These are phyloP conservation scores for Agrochola circellaris DNA, from an alignment of 2,888 invertebrate genomes.

Conservation along the genomic window DNA sequence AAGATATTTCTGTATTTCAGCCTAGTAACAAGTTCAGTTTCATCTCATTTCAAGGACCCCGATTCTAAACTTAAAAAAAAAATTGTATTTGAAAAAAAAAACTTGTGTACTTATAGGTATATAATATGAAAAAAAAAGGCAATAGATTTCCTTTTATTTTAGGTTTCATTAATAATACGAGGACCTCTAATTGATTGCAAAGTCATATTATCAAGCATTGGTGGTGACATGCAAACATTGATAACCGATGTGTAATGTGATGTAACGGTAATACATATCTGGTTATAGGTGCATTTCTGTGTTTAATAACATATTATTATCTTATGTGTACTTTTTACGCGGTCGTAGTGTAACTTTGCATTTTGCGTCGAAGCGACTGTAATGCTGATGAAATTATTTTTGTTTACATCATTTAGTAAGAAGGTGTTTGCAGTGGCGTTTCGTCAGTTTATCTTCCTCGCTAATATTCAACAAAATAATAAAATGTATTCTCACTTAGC, in stretches of 20 bases:
- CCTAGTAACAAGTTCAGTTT: not conserved
- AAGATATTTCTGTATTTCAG: not conserved
- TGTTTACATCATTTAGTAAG: slow-evolving; percentile 11
- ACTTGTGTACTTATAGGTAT: not conserved
- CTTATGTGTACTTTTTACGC: slow-evolving; percentile 44
- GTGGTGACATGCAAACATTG: slow-evolving; percentile 53
- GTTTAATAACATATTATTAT: slow-evolving; percentile 36
- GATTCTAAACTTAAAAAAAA: not conserved
- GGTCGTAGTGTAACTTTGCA: slow-evolving; percentile 66
- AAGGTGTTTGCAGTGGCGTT: slow-evolving; percentile 46
- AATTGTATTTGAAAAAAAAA: not conserved
- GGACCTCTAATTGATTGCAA: not conserved
- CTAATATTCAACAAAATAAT: slow-evolving; percentile 15
- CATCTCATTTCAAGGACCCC: slow-evolving; percentile 7
- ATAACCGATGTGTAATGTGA: slow-evolving; percentile 23
- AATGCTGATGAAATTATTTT: slow-evolving; percentile 32
- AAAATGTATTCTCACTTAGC: slow-evolving; percentile 10
- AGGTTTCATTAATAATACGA: not conserved
- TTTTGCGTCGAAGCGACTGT: slow-evolving; percentile 53
- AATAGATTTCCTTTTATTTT: not conserved
- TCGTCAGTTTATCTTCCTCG: slow-evolving; percentile 18
- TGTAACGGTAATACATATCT: slow-evolving; percentile 21
- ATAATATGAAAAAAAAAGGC: too few relatives aligned
- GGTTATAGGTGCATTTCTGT: slow-evolving; percentile 33
- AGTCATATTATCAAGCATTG: slow-evolving; percentile 21